Percentiles rank a stretch among this genome's conserved stretches.
phyloP scores from a whole-genome alignment of 2,888 invertebrate species.

The Caenorhabditis becei region DNA sequence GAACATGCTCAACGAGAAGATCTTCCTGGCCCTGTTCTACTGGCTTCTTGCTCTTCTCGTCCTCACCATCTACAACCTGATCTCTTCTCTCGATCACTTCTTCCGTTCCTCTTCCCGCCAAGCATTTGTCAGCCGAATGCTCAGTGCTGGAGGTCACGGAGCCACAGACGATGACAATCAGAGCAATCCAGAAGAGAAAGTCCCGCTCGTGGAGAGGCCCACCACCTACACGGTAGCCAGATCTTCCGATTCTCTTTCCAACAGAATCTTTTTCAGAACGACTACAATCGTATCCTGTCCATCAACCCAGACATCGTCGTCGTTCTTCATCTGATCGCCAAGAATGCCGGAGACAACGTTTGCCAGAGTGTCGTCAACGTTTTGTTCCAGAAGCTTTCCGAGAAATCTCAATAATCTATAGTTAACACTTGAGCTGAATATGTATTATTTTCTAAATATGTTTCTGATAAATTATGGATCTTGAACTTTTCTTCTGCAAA shows the following conservation, averaged over 20 bases:
- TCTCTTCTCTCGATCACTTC: slow-evolving; percentile 24
- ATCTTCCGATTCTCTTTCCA: neutral
- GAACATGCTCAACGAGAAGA: slow-evolving; percentile 81
- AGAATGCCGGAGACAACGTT: slow-evolving; percentile 73
- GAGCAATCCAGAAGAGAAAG: slow-evolving; percentile 29
- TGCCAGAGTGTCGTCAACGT: slow-evolving; percentile 41
- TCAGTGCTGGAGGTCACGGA: slow-evolving; percentile 36
- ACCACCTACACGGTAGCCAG: slow-evolving; percentile 25
- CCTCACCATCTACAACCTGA: slow-evolving; percentile 37
- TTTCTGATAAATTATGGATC: slow-evolving; percentile 20
- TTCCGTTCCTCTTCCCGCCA: slow-evolving; percentile 26
- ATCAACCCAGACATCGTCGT: slow-evolving; percentile 57
- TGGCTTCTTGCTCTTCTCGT: slow-evolving; percentile 64
- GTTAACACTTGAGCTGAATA: neutral
- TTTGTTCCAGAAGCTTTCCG: slow-evolving; percentile 42
- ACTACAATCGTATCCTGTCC: slow-evolving; percentile 22
- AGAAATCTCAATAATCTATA: slow-evolving; percentile 44
- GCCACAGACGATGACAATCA: slow-evolving; percentile 20
- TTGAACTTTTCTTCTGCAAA: too few species aligned
- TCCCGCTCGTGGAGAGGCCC: slow-evolving; percentile 48
- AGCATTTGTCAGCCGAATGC: slow-evolving; percentile 47
- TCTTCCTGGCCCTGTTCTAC: slow-evolving; percentile 72
- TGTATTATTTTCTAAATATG: neutral
- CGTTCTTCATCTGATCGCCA: slow-evolving; percentile 68
- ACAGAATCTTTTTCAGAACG: slow-evolving; percentile 34